Conservation (phyloP, 2,797 vertebrate species). For the Crax fasciolata region DNA sequence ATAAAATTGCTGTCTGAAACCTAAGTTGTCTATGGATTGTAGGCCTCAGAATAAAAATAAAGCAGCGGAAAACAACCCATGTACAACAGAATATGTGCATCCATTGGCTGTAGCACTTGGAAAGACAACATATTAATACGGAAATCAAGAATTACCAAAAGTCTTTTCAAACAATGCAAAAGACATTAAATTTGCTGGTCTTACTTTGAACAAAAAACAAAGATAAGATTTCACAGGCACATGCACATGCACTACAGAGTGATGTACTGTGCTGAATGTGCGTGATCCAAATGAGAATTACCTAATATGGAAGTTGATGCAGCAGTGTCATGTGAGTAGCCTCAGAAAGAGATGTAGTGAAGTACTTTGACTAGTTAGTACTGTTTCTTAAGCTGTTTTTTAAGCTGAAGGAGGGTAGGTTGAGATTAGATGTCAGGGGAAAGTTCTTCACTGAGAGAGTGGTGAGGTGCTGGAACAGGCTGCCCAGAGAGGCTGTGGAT, state of each 20-base stretch:
- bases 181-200: background rate
- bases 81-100: background rate
- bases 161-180: background rate
- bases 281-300: background rate
- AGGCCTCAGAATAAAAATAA: background rate
- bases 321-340: background rate
- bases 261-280: background rate
- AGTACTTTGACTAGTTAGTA: background rate
- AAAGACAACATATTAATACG: background rate
- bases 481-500: too few relatives aligned
- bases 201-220: background rate
- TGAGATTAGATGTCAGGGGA: too few relatives aligned
- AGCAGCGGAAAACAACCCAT: background rate
- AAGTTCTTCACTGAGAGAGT: too few relatives aligned
- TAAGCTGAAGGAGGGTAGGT: too few relatives aligned
- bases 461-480: too few relatives aligned
- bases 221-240: background rate
- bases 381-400: background rate
- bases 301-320: background rate
- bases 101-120: background rate
- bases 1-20: background rate
- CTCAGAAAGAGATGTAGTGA: background rate
- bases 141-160: background rate
- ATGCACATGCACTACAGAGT: rapidly evolving
- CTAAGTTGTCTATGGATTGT: background rate